Conservation (phyloP, 2,113 vertebrate genomes). For the Erpornis zantholeuca region DNA sequence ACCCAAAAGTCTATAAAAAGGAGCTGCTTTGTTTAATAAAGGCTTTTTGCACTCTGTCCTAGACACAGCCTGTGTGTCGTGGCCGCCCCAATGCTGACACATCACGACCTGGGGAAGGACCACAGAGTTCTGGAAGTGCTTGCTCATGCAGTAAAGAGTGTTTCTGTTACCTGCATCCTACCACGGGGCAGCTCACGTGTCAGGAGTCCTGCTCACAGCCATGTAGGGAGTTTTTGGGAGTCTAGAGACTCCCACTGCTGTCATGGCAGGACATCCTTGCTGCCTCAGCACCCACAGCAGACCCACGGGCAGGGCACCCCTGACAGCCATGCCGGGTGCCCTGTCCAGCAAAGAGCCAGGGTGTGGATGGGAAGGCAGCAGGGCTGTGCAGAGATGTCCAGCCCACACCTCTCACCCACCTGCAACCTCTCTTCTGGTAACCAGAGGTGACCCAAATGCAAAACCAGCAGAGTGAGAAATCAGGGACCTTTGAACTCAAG, state of each 20-base stretch:
- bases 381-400: neutral
- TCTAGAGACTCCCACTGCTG: neutral
- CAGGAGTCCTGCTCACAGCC: neutral
- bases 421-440: neutral
- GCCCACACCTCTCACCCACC: neutral
- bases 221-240: rapidly evolving
- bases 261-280: neutral
- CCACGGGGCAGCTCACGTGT: neutral
- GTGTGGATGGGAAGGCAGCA: neutral
- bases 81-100: no score
- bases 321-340: rapidly evolving
- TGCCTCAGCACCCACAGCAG: neutral
- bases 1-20: no score
- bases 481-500: neutral
- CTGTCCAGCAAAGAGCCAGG: neutral
- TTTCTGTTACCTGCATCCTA: neutral
- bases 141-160: neutral
- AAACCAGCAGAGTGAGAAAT: neutral
- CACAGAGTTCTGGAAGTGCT: neutral
- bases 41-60: no score
- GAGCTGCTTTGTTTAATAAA: no score
- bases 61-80: no score
- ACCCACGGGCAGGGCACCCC: neutral
- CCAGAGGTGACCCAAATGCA: neutral
- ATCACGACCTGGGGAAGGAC: neutral